These are phyloP conservation scores for Xestia xanthographa DNA, from an alignment of 2,888 invertebrate genomes.

Conservation along the genomic window DNA sequence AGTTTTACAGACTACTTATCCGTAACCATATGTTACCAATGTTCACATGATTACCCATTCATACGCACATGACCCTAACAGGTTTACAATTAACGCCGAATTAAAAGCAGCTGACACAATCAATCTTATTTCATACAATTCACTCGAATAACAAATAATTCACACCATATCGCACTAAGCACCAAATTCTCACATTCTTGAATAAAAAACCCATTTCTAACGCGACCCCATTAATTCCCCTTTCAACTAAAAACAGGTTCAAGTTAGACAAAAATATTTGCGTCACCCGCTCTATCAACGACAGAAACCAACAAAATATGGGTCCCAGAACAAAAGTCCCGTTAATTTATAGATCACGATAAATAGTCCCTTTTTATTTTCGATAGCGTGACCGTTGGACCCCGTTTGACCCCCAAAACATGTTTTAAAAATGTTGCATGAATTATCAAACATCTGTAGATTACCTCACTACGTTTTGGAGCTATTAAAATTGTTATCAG, in stretches of 20 bases:
- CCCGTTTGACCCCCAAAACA: conserved; percentile 55
- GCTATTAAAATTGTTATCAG: conserved; percentile 62
- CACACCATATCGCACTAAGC: conserved; percentile 23
- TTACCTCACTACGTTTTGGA: conserved; percentile 48
- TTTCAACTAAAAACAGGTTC: conserved; percentile 50
- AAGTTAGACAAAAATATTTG: conserved; percentile 56
- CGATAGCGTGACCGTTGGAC: conserved; percentile 68
- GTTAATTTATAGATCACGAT: conserved; percentile 80
- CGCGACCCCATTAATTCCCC: conserved; percentile 49
- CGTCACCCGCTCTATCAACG: conserved; percentile 65
- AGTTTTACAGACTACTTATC: not conserved
- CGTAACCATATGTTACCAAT: too few species aligned
- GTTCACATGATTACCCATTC: not conserved
- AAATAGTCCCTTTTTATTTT: conserved; percentile 66
- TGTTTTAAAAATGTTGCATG: conserved; percentile 54
- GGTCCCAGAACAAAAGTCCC: conserved; percentile 72
- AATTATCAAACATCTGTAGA: conserved; percentile 62
- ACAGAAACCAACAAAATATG: conserved; percentile 66
- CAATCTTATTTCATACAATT: not conserved
- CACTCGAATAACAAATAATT: conserved; percentile 28
- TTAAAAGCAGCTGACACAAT: conserved; percentile 13
- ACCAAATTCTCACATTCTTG: conserved; percentile 52
- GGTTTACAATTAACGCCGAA: conserved; percentile 24
- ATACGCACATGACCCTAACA: not conserved
- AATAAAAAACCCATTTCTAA: conserved; percentile 60